Evolutionary conservation across 2,888 invertebrate species (phyloP).

Genomic region (Epirrhoe alternata): DNA sequence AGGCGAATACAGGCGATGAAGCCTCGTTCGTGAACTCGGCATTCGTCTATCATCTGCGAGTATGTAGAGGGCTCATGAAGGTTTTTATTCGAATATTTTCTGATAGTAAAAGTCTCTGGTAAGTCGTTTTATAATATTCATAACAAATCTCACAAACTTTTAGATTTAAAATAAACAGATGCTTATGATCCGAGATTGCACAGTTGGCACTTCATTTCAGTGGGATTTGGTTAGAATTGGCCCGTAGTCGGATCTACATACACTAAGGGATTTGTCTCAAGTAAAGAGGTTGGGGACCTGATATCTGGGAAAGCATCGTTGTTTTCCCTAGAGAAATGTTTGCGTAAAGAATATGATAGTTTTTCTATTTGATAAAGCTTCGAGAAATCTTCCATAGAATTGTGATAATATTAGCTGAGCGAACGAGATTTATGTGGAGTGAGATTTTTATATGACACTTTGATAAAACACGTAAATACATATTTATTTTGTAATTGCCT

Average conservation of each 20-base stretch:
- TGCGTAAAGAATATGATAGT: not conserved
- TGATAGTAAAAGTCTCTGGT: too few species aligned
- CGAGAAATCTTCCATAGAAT: not conserved
- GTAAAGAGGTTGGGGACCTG: conserved; percentile 22
- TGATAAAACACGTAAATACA: too few species aligned
- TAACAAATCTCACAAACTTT: too few species aligned
- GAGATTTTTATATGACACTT: too few species aligned
- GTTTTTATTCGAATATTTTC: too few species aligned
- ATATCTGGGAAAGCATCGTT: conserved; percentile 3
- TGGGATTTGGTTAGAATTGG: conserved; percentile 24
- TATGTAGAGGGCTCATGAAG: too few species aligned
- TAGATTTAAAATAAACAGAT: not conserved
- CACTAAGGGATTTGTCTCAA: conserved; percentile 18
- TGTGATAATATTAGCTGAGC: not conserved
- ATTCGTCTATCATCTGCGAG: too few species aligned
- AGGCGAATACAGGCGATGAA: too few species aligned
- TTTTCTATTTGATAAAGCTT: conserved; percentile 2
- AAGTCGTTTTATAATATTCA: too few species aligned
- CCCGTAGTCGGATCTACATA: conserved; percentile 21
- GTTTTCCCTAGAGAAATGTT: not conserved
- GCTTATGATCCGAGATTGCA: conserved; percentile 16
- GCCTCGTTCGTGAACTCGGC: too few species aligned
- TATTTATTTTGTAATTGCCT: too few species aligned
- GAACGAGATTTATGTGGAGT: too few species aligned
- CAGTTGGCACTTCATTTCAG: conserved; percentile 18